Evolutionary conservation across 1,140 invertebrate species (phyloP).

Genomic region (Drosophila biarmipes): DNA sequence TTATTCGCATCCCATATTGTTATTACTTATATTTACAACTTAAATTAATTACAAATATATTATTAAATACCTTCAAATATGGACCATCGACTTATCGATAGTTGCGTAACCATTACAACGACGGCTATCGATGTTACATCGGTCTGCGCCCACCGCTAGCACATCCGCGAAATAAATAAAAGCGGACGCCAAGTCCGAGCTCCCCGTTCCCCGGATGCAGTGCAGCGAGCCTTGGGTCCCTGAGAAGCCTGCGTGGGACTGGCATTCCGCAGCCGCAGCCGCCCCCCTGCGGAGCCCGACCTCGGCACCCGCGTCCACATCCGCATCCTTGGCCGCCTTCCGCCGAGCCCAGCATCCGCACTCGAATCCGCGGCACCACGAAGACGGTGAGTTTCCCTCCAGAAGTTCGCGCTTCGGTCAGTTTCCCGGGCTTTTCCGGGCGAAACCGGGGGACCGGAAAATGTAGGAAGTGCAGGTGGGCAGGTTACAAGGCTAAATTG

Average conservation of each 20-base stretch:
- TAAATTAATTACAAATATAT: too few species aligned
- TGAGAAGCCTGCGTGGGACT: conserved; percentile 23
- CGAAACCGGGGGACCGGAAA: background rate
- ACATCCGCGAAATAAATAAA: conserved; percentile 1
- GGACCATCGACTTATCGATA: background rate
- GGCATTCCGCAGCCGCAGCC: conserved; percentile 8
- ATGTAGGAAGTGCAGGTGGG: background rate
- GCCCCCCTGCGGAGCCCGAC: conserved; percentile 4
- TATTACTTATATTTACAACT: too few species aligned
- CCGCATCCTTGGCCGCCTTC: background rate
- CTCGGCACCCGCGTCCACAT: background rate
- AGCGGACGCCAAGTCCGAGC: background rate
- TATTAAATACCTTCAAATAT: background rate
- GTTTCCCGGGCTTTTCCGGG: background rate
- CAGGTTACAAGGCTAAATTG: conserved; percentile 16
- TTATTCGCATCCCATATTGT: too few species aligned
- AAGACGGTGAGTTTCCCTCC: conserved; percentile 25
- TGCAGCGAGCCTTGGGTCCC: background rate
- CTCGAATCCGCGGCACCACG: background rate
- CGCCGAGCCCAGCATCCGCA: conserved; percentile 12
- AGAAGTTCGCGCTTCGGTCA: background rate
- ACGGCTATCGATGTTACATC: background rate
- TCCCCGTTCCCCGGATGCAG: conserved; percentile 8
- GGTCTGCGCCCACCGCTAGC: background rate
- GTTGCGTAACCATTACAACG: background rate